These are phyloP conservation scores for Drosophila kikkawai DNA, from an alignment of 1,140 invertebrate genomes.

Conservation along the genomic window DNA sequence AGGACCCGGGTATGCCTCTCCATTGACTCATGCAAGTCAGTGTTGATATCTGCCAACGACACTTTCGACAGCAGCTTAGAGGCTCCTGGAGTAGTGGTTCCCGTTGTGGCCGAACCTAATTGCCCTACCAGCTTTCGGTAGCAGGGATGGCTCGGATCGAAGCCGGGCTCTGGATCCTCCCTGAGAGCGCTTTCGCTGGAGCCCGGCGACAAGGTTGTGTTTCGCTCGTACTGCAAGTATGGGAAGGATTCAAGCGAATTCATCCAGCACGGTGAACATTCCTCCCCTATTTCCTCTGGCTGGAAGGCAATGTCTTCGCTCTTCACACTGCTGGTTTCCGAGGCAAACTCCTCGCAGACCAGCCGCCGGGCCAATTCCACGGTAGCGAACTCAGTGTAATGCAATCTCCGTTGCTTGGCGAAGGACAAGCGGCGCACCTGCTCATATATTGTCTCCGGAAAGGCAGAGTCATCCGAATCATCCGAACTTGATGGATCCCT, in stretches of 20 bases:
- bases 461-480: slow-evolving; percentile 14
- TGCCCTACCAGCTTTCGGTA: neutral
- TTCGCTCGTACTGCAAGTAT: neutral
- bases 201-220: neutral
- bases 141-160: slow-evolving; percentile 8
- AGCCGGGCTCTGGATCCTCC: slow-evolving; percentile 30
- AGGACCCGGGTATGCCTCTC: neutral
- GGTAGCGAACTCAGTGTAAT: slow-evolving; percentile 34
- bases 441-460: slow-evolving; percentile 21
- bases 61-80: neutral
- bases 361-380: slow-evolving; percentile 38
- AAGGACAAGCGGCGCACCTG: slow-evolving; percentile 30
- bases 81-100: neutral
- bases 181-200: slow-evolving; percentile 7
- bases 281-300: neutral
- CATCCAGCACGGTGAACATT: neutral
- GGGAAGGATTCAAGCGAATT: neutral
- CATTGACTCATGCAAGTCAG: neutral
- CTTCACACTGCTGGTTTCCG: neutral
- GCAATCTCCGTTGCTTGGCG: slow-evolving; percentile 18
- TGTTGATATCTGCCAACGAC: neutral
- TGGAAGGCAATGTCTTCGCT: slow-evolving; percentile 6
- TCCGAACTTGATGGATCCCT: slow-evolving; percentile 17
- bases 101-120: too few species aligned
- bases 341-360: slow-evolving; percentile 30